Evolutionary conservation across 2,797 vertebrate species (phyloP), one percentile per base, ranked within the genome.

Genomic region (Gouania willdenowi): DNA sequence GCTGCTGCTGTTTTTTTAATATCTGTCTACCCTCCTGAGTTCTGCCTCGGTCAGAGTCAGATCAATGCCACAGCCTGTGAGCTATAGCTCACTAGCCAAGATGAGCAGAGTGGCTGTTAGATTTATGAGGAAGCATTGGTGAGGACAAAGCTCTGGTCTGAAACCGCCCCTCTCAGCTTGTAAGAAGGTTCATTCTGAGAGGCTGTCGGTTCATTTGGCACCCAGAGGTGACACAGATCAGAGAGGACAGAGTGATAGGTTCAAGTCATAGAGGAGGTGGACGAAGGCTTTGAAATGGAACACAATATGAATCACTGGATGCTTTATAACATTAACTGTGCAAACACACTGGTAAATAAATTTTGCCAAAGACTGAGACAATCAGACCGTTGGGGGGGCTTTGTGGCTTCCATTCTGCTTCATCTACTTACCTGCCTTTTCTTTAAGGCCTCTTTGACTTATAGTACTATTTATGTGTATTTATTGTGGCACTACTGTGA

Each of bases 21-120:
- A 80, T 79, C 69, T 70, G 62, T 64, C 51, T 57, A 73, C 69
- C 75, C 80, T 82, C 74, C 57, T 11, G 72, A 77, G 62, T 73
- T 75, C 47, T 53, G 56, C 60, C 54, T 77, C 53, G 61, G 63
- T 42, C 67, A 41, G 59, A 67, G 42, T 47, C 50, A 44, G 63
- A 88, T 88, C 85, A 75, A 89, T 89, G 73, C 61, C 67, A 59
- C 71, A 26, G 76, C 75, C 73, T 55, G 64, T 60, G 79, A 82
- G 71, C 66, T 81, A 78, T 65, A 57, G 75, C 70, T 53, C 49
- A 46, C 62, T 68, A 50, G 48, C 32, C 50, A 53, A 74, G 38
- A 61, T 63, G 47, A 75, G 63, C 32, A 5, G n/a, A 6, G 56
- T 4, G 42, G 50, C 45, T 24, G 40, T 37, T 67, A 68, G 72